Percentiles rank a stretch among this genome's conserved stretches.
Evolutionary conservation across 2,113 vertebrate genomes (phyloP).

Genomic region (Spea bombifrons): DNA sequence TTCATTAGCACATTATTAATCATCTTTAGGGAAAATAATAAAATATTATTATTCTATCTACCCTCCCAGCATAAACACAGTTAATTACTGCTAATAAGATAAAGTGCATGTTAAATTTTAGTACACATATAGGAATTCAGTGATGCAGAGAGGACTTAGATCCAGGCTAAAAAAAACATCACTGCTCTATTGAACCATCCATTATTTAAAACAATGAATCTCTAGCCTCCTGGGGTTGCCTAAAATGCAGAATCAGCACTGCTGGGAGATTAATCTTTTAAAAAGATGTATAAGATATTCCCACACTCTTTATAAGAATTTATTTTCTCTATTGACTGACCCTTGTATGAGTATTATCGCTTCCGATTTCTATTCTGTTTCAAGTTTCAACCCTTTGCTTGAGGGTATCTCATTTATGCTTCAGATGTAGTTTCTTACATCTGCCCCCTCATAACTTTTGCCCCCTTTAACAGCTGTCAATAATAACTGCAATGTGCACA

Average conservation of each 20-base stretch:
- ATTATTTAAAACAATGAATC: conserved; percentile 47
- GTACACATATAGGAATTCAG: conserved; percentile 18
- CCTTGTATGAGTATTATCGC: conserved; percentile 12
- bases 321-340: conserved; percentile 31
- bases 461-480: conserved; percentile 7
- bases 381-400: neutral
- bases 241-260: conserved; percentile 41
- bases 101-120: conserved; percentile 8
- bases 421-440: neutral
- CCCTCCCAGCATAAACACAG: conserved; percentile 19
- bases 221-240: conserved; percentile 26
- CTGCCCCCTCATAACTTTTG: neutral
- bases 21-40: neutral
- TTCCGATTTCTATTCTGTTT: conserved; percentile 3
- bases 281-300: conserved; percentile 37
- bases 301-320: neutral
- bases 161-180: conserved; percentile 44
- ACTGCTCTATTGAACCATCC: conserved; percentile 47
- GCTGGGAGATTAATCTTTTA: conserved; percentile 43
- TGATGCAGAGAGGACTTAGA: conserved; percentile 42
- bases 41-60: neutral
- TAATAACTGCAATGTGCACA: neutral
- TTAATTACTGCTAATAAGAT: conserved; percentile 24
- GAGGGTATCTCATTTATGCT: conserved; percentile 16
- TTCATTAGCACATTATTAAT: no score